Conservation (phyloP, 1,140 invertebrate genomes). For the Armadillidium nasatum region DNA sequence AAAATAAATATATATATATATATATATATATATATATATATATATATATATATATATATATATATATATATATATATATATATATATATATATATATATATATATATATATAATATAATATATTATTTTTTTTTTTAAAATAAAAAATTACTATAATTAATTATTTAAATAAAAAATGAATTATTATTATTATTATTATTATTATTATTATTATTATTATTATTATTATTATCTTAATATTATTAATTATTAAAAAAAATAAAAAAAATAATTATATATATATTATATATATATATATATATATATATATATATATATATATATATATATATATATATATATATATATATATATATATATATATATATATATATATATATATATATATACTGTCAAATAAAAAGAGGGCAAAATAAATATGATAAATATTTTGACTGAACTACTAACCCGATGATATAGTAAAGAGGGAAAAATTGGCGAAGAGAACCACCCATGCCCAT, state of each 20-base stretch:
- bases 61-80: conserved; percentile 6
- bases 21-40: conserved; percentile 2
- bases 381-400: neutral
- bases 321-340: conserved; percentile 13
- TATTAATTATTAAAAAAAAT: too few species aligned
- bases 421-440: too few species aligned
- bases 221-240: too few species aligned
- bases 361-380: neutral
- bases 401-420: too few species aligned
- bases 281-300: neutral
- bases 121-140: too few species aligned
- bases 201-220: too few species aligned
- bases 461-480: neutral
- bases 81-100: neutral
- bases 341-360: conserved; percentile 6
- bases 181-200: too few species aligned
- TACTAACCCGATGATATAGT: neutral
- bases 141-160: too few species aligned
- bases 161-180: too few species aligned
- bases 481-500: neutral
- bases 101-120: neutral
- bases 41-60: conserved; percentile 6
- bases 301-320: neutral
- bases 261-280: neutral
- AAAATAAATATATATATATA: neutral